Base-by-base conservation (phyloP, 64 coral and sea anemone species). In the Montipora sp. region DNA sequence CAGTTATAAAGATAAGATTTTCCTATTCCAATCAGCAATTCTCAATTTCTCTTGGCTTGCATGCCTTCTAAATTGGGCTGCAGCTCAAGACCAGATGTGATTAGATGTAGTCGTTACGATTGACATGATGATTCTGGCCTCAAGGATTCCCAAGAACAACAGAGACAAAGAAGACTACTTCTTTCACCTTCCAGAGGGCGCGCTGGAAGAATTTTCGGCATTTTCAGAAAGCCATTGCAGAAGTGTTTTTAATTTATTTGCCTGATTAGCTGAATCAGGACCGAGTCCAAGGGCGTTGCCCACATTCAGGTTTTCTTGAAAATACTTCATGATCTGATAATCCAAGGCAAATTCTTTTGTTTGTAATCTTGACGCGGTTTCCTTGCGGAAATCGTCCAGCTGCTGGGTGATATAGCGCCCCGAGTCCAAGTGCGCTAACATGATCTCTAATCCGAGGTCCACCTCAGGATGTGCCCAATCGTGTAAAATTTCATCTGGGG, bases 151-250 rank as follows among this genome's bases (percentile, higher is more conserved):
- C 47, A 4, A 14, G 49, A 13, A 13, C 24, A 75, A 48, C 11
- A 78, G 13, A 47, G 18, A 1, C 43, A 14, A 0, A 44, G 27
- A 16, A 7, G 48, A 5, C 47, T 50, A 2, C 27, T 75, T 47
- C 47, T 48, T 85, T 50, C 9, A 72, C 61, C 53, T 8, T 2
- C 63, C 82, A 67, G 82, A 68, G 43, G 82, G 47, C 36, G 44
- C 61, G 18, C 18, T 72, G n/a, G 82, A 21, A 71, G 61, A 71
- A 51, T 85, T 46, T 49, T 98, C 95, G 8, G 90, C 95, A 55
- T 94, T 98, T 91, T 98, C 95, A 46, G 95, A 94, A 27, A 98
- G 87, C 95, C 95, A 98, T 19, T 94, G 92, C 13, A 98, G 59
- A 47, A 98, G 89, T 7, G 92, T 98, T 63, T 58, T 89, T 73